Evolutionary conservation across 1,140 invertebrate genomes (phyloP).

Genomic region (Glossosoma conforme): DNA sequence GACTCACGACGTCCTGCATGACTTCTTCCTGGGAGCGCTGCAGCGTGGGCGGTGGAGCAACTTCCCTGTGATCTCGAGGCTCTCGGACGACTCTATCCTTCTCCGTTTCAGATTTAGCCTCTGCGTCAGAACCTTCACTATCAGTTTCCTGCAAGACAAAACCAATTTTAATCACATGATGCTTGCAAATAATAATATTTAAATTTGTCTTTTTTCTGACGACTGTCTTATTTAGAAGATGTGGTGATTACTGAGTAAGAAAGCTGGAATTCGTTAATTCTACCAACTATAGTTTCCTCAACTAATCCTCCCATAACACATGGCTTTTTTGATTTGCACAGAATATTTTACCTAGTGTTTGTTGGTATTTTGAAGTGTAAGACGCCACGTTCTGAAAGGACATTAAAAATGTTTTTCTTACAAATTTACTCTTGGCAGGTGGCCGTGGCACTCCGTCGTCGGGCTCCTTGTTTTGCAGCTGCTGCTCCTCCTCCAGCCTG

Average conservation of each 20-base stretch:
- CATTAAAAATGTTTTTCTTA: slow-evolving; percentile 58
- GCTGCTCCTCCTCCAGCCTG: slow-evolving; percentile 60
- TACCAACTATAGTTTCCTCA: no score
- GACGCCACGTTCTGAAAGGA: no score
- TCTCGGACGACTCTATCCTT: slow-evolving; percentile 19
- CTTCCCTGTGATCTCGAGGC: slow-evolving; percentile 19
- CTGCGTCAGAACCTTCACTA: slow-evolving; percentile 35
- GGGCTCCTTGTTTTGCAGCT: slow-evolving; percentile 47
- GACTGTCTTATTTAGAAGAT: no score
- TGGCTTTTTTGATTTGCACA: no score
- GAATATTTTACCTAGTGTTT: no score
- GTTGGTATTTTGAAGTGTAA: no score
- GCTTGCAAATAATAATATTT: no score
- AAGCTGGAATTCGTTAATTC: not conserved
- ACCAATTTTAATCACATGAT: no score
- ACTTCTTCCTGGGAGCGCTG: slow-evolving; percentile 40
- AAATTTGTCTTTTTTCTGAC: no score
- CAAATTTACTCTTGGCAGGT: slow-evolving; percentile 77
- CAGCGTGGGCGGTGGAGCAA: slow-evolving; percentile 28
- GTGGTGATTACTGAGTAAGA: not conserved
- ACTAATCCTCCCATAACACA: no score
- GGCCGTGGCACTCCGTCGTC: slow-evolving; percentile 44
- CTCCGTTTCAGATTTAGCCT: no score
- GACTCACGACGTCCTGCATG: slow-evolving; percentile 53
- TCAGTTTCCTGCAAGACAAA: slow-evolving; percentile 40